Base-by-base conservation (phyloP, 1,140 invertebrate genomes). In the Microplitis demolitor region DNA sequence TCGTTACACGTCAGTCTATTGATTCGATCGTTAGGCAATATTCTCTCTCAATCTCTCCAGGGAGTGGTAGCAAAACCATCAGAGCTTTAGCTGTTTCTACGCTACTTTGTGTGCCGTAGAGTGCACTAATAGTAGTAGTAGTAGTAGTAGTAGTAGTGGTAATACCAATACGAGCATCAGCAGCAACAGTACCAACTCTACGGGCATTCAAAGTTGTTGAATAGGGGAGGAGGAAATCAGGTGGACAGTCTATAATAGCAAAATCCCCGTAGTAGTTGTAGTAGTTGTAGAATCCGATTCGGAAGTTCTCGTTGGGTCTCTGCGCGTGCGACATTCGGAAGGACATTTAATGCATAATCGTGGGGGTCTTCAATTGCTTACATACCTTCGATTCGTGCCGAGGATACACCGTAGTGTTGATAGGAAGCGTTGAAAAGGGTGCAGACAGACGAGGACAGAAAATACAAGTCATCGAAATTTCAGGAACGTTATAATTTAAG, bases 151-250 rank as follows among this genome's bases (percentile, higher is more conserved):
- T 11, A 45, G 6, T 45, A 45, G 11, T 45, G 11, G 6, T 11
- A 45, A 45, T 8, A 45, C 2, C 39, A 45, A 45, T 45, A 9
- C 6, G 39, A 45, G 39, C 39, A 58, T 34, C 39, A 24, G 16
- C 34, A 39, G 39, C 16, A 31, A 24, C 6, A 31, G 14, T 24
- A 24, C 24, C 61, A 13, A 13, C n/a, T 39, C 58, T 34, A 73
- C 37, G 60, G 51, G 37, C 61, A 74, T 69, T 74, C 62, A 74
- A 74, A 74, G 67, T 69, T 69, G 14, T 6, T 53, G 60, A 74
- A 74, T 74, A 62, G 64, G 33, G 56, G 45, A 4, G 31, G 51
- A 9, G 5, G 24, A 16, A 9, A 37, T 33, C 24, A 31, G 13
- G 34, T 34, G 5, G 11, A 37, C 14, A 24, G n/a, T 31, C 37